Evolutionary conservation across 2,113 vertebrate species (phyloP), one percentile per base, ranked within the genome.

Genomic region (Myocastor coypus): DNA sequence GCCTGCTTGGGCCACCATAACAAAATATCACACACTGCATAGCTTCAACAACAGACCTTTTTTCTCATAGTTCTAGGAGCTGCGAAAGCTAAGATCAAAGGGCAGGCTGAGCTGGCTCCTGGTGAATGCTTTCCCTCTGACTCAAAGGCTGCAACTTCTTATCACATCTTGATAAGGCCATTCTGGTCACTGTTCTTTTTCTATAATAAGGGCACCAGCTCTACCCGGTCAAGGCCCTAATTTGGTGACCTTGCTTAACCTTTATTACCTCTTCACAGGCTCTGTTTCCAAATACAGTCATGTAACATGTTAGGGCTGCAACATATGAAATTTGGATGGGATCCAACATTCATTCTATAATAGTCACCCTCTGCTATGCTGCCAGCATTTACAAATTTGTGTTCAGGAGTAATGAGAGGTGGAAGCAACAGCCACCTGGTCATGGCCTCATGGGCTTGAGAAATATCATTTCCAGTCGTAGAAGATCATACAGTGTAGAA

Each of bases 1-100:
- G 81, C 50, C 42, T 92, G 68, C 63, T 89, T 68, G 64, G 71
- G 37, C 46, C 84, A 22, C 82, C 86, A 69, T 73, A 92, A 92
- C 20, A 93, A 94, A 92, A 75, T 63, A 89, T 26, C 32, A 82
- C 80, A 78, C 37, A 77, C 34, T 50, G 55, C 42, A 52, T 42
- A 17, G 63, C 52, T 94, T 64, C 84, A 96, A 71, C 32, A 93
- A 87, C 40, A 84, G 61, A 92, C 50, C 28, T 42, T 81, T 90
- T 80, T 95, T 83, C 75, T 59, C 42, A 63, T 11, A 81, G 10
- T 81, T 96, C 40, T 92, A n/a, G 73, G 87, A 63, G 32, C 46
- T 55, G 24, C 40, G 34, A 94, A 88, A 52, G 88, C 50, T 92
- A 87, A 78, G 71, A 73, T 93, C 63, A 73, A 89, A 61, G 68